Percentiles rank a stretch among this genome's conserved stretches.
These are phyloP conservation scores for Drosophila pandora DNA, from an alignment of 1,140 invertebrate genomes.

Conservation along the genomic window DNA sequence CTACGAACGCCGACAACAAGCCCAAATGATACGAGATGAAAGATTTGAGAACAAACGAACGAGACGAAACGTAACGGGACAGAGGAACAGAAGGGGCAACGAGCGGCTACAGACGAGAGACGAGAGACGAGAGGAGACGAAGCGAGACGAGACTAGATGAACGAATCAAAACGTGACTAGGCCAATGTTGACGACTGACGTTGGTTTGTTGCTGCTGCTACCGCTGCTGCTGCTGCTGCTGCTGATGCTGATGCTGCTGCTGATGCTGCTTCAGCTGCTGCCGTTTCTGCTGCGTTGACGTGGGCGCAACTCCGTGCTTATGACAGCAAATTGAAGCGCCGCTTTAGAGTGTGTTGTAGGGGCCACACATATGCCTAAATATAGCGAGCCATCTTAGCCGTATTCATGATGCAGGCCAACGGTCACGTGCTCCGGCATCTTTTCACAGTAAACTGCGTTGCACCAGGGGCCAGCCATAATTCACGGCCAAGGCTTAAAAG, in stretches of 20 bases:
- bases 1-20: slow-evolving; percentile 3
- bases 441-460: slow-evolving; percentile 1
- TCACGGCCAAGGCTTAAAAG: neutral
- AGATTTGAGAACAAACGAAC: slow-evolving; percentile 3
- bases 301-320: slow-evolving; percentile 48
- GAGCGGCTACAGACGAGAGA: neutral
- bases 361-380: slow-evolving; percentile 17
- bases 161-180: slow-evolving; percentile 67
- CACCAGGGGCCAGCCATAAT: neutral
- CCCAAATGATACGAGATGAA: slow-evolving; percentile 19
- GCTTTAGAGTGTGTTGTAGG: neutral
- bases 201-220: neutral
- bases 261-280: slow-evolving; percentile 5
- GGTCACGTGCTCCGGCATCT: slow-evolving; percentile 18
- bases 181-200: slow-evolving; percentile 58
- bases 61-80: neutral
- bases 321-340: slow-evolving; percentile 65
- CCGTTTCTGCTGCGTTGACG: slow-evolving; percentile 17
- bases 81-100: neutral
- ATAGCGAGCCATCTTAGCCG: slow-evolving; percentile 8
- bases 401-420: slow-evolving; percentile 8
- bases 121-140: slow-evolving; percentile 4
- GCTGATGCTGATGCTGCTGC: slow-evolving; percentile 12
- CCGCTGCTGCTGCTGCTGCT: neutral
- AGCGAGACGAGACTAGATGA: slow-evolving; percentile 12